A percentile compares a stretch with the other conserved stretches of the same genome.
Evolutionary conservation across 92 coral and sea anemone genomes (phyloP).

Genomic region (Diadumene lineata): DNA sequence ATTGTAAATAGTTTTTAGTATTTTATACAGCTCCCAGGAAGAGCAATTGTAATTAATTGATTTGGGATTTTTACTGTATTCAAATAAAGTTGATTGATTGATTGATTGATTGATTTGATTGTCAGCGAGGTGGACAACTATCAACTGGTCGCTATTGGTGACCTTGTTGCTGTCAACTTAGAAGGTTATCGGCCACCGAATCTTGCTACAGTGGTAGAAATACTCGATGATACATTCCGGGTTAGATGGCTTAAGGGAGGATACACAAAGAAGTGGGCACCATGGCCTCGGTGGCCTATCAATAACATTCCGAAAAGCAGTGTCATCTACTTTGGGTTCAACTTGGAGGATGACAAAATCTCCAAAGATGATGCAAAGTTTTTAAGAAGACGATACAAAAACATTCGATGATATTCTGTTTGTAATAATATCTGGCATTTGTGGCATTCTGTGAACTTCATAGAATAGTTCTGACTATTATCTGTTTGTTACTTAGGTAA

Average conservation of each 20-base stretch:
- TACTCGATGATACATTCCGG: background rate
- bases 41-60: too few species aligned
- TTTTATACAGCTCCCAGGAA: too few species aligned
- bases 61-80: too few species aligned
- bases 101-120: too few species aligned
- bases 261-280: conserved; percentile 30
- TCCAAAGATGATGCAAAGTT: conserved; percentile 32
- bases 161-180: conserved; percentile 36
- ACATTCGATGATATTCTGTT: too few species aligned
- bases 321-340: conserved; percentile 25
- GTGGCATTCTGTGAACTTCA: too few species aligned
- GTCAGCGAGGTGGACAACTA: background rate
- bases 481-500: too few species aligned
- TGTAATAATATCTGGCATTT: too few species aligned
- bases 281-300: conserved; percentile 39
- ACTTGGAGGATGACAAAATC: conserved; percentile 27
- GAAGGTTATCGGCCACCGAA: conserved; percentile 29
- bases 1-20: too few species aligned
- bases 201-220: conserved; percentile 18
- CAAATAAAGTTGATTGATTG: too few species aligned
- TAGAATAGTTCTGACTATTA: too few species aligned
- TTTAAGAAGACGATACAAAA: conserved; percentile 32
- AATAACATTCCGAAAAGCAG: conserved; percentile 43
- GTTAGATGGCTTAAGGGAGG: conserved; percentile 39
- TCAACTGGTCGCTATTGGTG: background rate